Evolutionary conservation across 2,888 invertebrate genomes (phyloP).

Genomic region (Lasioglossum marginatum): DNA sequence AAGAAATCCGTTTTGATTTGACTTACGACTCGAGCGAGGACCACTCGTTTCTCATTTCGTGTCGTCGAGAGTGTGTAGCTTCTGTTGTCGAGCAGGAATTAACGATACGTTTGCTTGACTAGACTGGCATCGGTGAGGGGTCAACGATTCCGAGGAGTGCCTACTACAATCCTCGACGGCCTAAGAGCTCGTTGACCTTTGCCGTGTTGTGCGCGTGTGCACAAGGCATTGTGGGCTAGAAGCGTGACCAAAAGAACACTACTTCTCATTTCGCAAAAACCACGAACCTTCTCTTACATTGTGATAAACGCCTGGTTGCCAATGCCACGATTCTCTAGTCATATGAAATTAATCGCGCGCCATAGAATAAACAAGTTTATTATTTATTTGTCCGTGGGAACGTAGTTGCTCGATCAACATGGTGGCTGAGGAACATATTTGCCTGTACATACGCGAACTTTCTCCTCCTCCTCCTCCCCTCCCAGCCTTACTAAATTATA

Average conservation of each 20-base stretch:
- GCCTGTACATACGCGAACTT: slow-evolving; percentile 28
- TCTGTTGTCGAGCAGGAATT: slow-evolving; percentile 55
- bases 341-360: slow-evolving; percentile 67
- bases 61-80: slow-evolving; percentile 39
- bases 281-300: slow-evolving; percentile 26
- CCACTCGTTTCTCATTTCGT: slow-evolving; percentile 51
- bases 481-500: not conserved
- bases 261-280: slow-evolving; percentile 22
- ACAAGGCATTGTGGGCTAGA: slow-evolving; percentile 6
- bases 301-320: slow-evolving; percentile 38
- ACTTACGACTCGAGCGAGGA: slow-evolving; percentile 40
- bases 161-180: slow-evolving; percentile 63
- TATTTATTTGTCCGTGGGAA: slow-evolving; percentile 46
- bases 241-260: slow-evolving; percentile 7
- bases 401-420: slow-evolving; percentile 47
- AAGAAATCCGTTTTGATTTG: slow-evolving; percentile 58
- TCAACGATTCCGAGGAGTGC: slow-evolving; percentile 67
- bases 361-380: slow-evolving; percentile 54
- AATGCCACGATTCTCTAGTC: slow-evolving; percentile 74
- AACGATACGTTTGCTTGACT: slow-evolving; percentile 22
- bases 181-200: slow-evolving; percentile 41
- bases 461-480: slow-evolving; percentile 6
- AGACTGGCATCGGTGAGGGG: slow-evolving; percentile 26
- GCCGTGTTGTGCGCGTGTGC: slow-evolving; percentile 4
- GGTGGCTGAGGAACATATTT: slow-evolving; percentile 46